Evolutionary conservation across 2,113 vertebrate species (phyloP).

Genomic region (Synodontis membranacea): DNA sequence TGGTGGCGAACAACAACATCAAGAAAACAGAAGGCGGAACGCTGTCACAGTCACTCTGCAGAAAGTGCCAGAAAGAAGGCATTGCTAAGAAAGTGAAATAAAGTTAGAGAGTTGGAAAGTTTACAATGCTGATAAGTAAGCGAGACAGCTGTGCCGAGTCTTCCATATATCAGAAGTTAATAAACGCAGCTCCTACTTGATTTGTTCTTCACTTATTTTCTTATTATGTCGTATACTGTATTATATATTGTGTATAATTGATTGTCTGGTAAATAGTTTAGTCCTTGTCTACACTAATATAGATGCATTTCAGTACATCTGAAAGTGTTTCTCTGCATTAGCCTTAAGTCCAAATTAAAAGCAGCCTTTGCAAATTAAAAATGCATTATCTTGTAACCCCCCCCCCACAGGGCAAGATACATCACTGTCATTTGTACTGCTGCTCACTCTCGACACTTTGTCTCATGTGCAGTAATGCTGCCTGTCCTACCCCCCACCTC

Average conservation of each 20-base stretch:
- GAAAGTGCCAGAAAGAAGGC: slow-evolving; percentile 1
- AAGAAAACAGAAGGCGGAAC: slow-evolving; percentile 16
- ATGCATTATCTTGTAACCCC: not conserved
- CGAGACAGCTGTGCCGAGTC: not conserved
- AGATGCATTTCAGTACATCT: not conserved
- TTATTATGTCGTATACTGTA: not conserved
- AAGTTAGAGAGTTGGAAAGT: not conserved
- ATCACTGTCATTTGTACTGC: too few relatives aligned
- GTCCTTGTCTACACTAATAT: not conserved
- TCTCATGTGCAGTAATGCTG: too few relatives aligned
- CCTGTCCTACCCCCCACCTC: too few relatives aligned
- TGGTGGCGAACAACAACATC: slow-evolving; percentile 32
- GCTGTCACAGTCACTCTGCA: not conserved
- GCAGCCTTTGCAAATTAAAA: not conserved
- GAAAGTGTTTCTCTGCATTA: not conserved
- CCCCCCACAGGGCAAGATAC: too few relatives aligned
- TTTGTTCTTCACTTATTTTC: not conserved
- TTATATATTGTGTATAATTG: not conserved
- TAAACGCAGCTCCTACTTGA: not conserved
- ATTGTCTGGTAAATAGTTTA: not conserved
- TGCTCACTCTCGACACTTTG: too few relatives aligned
- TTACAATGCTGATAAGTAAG: not conserved
- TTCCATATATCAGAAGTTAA: not conserved
- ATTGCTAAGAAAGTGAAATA: not conserved
- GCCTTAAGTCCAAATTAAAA: not conserved